These are phyloP conservation scores for Pungitius pungitius DNA, from an alignment of 2,113 vertebrate species.

Conservation along the genomic window DNA sequence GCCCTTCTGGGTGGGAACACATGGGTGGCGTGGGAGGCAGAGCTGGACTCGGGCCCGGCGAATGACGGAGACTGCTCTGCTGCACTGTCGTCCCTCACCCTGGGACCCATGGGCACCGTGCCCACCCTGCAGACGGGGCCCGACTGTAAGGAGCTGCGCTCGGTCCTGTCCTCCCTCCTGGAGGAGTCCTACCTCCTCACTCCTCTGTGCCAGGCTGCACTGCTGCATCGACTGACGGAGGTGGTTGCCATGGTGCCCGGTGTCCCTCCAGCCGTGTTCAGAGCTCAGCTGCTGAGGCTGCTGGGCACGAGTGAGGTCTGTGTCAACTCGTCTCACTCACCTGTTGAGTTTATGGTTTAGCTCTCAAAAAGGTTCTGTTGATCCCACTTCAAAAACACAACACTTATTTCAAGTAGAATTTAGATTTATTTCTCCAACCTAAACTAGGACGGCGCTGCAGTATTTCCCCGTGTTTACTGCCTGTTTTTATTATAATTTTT, in stretches of 20 bases:
- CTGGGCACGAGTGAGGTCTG: constrained; percentile 83
- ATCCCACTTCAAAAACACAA: not conserved
- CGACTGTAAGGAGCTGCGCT: constrained; percentile 86
- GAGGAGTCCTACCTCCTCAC: constrained; percentile 88
- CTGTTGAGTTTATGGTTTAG: not conserved
- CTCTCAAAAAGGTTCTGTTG: not conserved
- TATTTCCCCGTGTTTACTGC: too few species aligned
- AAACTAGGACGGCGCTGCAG: too few species aligned
- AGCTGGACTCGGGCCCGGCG: constrained; percentile 15
- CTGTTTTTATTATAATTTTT: too few species aligned
- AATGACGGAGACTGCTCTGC: constrained; percentile 24
- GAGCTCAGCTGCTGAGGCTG: constrained; percentile 87
- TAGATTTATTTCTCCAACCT: not conserved
- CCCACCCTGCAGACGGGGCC: constrained; percentile 75
- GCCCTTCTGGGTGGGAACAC: constrained; percentile 72
- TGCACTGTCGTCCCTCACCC: constrained; percentile 56
- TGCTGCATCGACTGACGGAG: constrained; percentile 84
- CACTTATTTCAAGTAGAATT: not conserved
- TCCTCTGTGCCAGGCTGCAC: constrained; percentile 82
- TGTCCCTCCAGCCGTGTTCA: constrained; percentile 85
- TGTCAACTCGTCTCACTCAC: not conserved
- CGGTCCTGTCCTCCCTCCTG: constrained; percentile 82
- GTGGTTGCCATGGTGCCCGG: constrained; percentile 84
- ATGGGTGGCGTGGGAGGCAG: constrained; percentile 71
- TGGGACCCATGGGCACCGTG: constrained; percentile 58